Conservation (phyloP, 2,888 invertebrate genomes). For the Cephonodes hylas region DNA sequence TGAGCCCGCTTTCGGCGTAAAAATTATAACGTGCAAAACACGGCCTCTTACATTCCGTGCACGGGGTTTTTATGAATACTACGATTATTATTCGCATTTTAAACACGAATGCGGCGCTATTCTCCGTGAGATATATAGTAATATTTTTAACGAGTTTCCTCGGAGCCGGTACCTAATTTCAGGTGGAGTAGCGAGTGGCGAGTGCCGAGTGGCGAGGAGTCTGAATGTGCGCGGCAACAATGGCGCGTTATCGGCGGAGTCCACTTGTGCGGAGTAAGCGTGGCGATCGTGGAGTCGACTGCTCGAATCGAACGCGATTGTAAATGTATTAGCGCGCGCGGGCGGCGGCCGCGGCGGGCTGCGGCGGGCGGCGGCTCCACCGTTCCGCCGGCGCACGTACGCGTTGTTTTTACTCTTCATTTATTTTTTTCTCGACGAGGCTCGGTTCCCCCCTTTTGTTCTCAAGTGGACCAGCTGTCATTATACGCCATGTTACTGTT, state of each 20-base stretch:
- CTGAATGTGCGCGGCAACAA: conserved; percentile 39
- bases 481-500: conserved; percentile 82
- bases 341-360: conserved; percentile 38
- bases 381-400: conserved; percentile 50
- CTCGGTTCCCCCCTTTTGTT: conserved; percentile 80
- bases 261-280: conserved; percentile 53
- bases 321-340: conserved; percentile 74
- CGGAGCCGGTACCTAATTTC: conserved; percentile 74
- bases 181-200: conserved; percentile 57
- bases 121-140: conserved; percentile 77
- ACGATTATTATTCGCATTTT: conserved; percentile 80
- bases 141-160: conserved; percentile 81
- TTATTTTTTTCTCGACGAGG: conserved; percentile 79
- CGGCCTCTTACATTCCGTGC: conserved; percentile 77
- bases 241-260: conserved; percentile 39
- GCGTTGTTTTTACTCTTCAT: conserved; percentile 77
- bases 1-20: conserved; percentile 75
- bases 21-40: conserved; percentile 80
- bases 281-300: conserved; percentile 42
- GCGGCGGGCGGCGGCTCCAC: neutral
- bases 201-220: conserved; percentile 38
- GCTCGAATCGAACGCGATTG: conserved; percentile 72
- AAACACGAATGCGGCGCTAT: conserved; percentile 77
- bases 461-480: conserved; percentile 83
- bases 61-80: conserved; percentile 77